Evolutionary conservation across 2,113 vertebrate genomes (phyloP), one percentile per base, ranked within the genome.

Genomic region (Pterocles gutturalis): DNA sequence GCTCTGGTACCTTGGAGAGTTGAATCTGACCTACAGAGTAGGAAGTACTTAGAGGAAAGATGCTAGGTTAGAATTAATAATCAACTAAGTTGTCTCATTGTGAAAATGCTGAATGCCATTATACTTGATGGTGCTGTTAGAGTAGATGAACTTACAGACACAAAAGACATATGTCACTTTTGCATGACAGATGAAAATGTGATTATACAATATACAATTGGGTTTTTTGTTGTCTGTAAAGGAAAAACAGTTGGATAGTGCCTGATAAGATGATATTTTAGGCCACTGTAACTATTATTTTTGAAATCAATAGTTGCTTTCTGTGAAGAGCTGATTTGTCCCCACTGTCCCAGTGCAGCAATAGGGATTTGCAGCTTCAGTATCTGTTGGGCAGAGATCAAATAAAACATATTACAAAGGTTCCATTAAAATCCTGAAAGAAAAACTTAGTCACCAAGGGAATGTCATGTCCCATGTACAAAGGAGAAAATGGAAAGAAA

Each of bases 101-200:
- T 55, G 29, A 70, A 83, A 83, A 78, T 28, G 17, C 46, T 64
- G 49, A 80, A 33, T 2, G 0, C 76, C 80, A 69, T 82, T 71
- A 9, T 12, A 76, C 70, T 20, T 43, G 31, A 41, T 69, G 54
- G 28, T 61, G n/a, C 33, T 69, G 22, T 36, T 89, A 71, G 20
- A 62, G 61, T 22, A 78, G 36, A 18, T 34, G 43, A 79, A 54
- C 19, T 66, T 71, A 49, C 1, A 70, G 67, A 55, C 64, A n/a
- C 18, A 58, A 17, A 51, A 70, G 28, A 55, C 8, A 64, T 0
- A 0, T 21, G 26, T 36, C 65, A 55, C 36, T 53, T 87, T 38
- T 61, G 16, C 34, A n/a, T 57, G n/a, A 54, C 36, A 73, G 45
- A 36, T 28, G 54, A 18, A 81, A 48, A 17, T 49, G n/a, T 57